Evolutionary conservation across 2,797 vertebrate genomes (phyloP).

Genomic region (Pristis pectinata): DNA sequence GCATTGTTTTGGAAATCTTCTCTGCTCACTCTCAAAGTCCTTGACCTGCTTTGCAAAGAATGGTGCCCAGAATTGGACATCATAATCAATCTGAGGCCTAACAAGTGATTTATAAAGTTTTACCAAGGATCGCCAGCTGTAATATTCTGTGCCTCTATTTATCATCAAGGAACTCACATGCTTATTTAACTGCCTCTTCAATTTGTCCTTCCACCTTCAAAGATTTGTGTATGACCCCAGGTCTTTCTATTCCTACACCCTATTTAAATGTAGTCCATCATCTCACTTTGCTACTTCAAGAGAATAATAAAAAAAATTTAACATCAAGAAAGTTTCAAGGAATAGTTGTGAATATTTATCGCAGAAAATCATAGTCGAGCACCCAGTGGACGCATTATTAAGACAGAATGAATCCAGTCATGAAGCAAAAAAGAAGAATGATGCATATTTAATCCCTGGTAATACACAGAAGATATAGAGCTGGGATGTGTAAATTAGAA

Average conservation of each 20-base stretch:
- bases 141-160: not conserved
- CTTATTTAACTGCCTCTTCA: not conserved
- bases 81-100: not conserved
- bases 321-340: not conserved
- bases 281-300: not conserved
- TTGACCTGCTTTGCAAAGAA: not conserved
- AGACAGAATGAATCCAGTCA: not conserved
- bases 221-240: not conserved
- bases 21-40: not conserved
- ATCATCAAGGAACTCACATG: not conserved
- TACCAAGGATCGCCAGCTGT: not conserved
- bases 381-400: not conserved
- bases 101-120: not conserved
- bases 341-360: not conserved
- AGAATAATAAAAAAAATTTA: not conserved
- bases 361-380: not conserved
- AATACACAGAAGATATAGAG: not conserved
- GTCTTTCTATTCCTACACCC: not conserved
- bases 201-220: not conserved
- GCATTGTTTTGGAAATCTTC: not conserved
- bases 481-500: not conserved
- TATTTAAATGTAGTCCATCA: not conserved
- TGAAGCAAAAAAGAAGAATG: not conserved
- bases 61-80: not conserved
- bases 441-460: not conserved